These are phyloP conservation scores for Sthenelais limicola DNA, from an alignment of 2,888 invertebrate genomes.

Conservation along the genomic window DNA sequence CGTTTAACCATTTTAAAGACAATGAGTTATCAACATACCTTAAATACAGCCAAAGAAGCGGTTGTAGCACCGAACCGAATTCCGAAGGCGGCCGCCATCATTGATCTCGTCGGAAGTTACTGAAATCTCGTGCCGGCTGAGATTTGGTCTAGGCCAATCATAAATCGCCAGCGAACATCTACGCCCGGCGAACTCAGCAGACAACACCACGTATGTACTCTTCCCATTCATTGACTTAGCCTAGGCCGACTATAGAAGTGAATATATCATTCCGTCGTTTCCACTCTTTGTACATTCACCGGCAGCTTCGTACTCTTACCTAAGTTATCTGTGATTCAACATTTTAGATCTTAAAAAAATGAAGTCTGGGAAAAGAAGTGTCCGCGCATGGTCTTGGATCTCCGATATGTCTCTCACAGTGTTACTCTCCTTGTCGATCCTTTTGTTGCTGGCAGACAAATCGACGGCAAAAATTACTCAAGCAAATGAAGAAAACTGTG, in stretches of 20 bases:
- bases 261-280: too few species aligned
- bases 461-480: too few species aligned
- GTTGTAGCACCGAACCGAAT: constrained; percentile 51
- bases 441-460: constrained; percentile 42
- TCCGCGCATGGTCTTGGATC: too few species aligned
- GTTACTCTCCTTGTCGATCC: neutral
- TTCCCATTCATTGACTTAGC: neutral
- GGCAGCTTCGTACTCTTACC: too few species aligned
- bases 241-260: too few species aligned
- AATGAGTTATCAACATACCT: constrained; percentile 44
- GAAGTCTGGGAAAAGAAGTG: too few species aligned
- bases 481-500: constrained; percentile 57
- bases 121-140: neutral
- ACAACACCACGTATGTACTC: constrained; percentile 53
- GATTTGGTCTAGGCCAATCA: constrained; percentile 78
- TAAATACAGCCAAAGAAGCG: constrained; percentile 50
- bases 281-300: too few species aligned
- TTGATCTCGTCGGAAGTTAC: constrained; percentile 39
- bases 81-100: constrained; percentile 51
- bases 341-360: too few species aligned
- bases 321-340: too few species aligned
- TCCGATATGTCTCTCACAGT: constrained; percentile 3
- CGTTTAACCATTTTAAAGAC: too few species aligned
- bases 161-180: constrained; percentile 81
- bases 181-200: constrained; percentile 45